Conservation (phyloP, 37 sponge, comb jelly and placozoan genomes). For the Corticium candelabrum region DNA sequence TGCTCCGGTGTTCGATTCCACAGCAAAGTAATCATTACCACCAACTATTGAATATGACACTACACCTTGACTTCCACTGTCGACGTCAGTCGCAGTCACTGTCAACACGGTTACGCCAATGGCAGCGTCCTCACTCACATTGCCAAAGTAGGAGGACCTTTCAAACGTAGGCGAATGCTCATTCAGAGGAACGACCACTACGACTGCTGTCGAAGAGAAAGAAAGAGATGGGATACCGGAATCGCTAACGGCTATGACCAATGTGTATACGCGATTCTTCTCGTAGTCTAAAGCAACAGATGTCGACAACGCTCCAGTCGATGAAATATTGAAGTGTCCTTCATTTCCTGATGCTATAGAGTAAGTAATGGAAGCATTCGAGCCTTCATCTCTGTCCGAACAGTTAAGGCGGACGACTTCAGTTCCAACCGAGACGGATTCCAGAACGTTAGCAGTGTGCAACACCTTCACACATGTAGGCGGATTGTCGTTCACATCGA, state of each 20-base stretch:
- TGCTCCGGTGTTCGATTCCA: background rate
- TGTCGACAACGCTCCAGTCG: background rate
- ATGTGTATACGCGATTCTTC: background rate
- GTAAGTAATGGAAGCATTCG: conserved; percentile 18
- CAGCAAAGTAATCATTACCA: background rate
- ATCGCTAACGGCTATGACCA: conserved; percentile 32
- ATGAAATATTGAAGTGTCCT: conserved; percentile 22
- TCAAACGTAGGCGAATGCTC: conserved; percentile 35
- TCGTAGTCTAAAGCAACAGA: conserved; percentile 2
- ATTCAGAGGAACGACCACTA: conserved; percentile 27
- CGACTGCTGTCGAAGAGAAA: conserved; percentile 6
- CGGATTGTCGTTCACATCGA: conserved; percentile 30
- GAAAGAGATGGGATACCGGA: conserved; percentile 33
- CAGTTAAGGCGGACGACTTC: conserved; percentile 13
- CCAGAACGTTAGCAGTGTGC: background rate
- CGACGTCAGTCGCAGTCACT: conserved; percentile 37
- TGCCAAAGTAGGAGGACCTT: background rate
- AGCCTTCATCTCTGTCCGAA: conserved; percentile 14
- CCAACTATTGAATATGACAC: conserved; percentile 14
- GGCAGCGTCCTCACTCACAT: conserved; percentile 9
- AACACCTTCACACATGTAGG: background rate
- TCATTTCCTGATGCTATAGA: background rate
- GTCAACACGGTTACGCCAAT: conserved; percentile 20
- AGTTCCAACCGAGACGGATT: background rate
- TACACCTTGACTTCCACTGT: conserved; percentile 43